These are phyloP conservation scores for Pteronura brasiliensis DNA, from an alignment of 2,113 vertebrate species.

Conservation along the genomic window DNA sequence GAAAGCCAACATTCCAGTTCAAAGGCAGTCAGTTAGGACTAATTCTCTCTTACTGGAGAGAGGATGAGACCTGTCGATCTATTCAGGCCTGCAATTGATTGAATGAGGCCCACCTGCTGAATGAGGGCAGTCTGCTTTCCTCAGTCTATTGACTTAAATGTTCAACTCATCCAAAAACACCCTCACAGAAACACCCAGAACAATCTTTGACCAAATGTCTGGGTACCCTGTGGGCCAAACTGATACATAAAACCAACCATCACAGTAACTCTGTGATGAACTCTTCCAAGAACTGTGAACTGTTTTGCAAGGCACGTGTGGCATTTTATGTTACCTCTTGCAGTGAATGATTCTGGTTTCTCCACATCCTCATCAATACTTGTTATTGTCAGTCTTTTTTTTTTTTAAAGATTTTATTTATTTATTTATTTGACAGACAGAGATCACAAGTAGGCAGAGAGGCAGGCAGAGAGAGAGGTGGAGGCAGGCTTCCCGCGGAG, in stretches of 20 bases:
- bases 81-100: background rate
- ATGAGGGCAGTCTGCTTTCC: background rate
- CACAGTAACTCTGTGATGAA: background rate
- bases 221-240: background rate
- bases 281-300: background rate
- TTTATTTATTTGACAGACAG: no score
- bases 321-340: background rate
- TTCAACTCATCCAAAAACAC: background rate
- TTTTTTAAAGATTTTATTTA: no score
- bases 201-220: background rate
- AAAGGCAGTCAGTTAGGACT: background rate
- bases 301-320: background rate
- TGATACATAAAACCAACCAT: background rate
- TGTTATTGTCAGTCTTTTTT: background rate
- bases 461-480: no score
- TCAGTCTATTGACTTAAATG: background rate
- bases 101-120: background rate
- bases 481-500: no score
- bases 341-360: background rate
- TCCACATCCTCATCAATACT: background rate
- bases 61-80: background rate
- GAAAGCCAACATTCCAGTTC: background rate
- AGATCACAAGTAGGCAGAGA: no score
- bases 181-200: background rate
- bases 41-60: background rate